Evolutionary conservation across 2,113 vertebrate genomes (phyloP).

Genomic region (Origma solitaria): DNA sequence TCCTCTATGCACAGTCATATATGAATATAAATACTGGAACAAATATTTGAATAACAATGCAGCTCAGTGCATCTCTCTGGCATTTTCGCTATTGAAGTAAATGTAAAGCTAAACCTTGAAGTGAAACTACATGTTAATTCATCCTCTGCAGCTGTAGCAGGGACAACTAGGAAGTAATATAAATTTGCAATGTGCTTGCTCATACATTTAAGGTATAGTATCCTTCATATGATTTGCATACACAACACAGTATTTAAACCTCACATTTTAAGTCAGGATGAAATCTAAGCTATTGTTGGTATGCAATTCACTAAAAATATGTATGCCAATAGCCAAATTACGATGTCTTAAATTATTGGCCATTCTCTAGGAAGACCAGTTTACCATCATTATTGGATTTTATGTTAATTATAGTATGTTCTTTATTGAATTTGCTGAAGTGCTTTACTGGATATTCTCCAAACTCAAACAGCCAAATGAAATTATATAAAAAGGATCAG

Average conservation of each 20-base stretch:
- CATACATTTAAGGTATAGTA: not conserved
- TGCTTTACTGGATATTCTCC: conserved; percentile 83
- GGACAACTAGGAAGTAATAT: not conserved
- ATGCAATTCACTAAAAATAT: conserved; percentile 40
- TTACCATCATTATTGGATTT: conserved; percentile 58
- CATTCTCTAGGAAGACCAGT: conserved; percentile 33
- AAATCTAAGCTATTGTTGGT: not conserved
- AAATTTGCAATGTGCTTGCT: not conserved
- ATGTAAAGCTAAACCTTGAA: not conserved
- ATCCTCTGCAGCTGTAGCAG: not conserved
- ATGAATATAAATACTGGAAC: conserved; percentile 38
- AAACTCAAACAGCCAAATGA: conserved; percentile 79
- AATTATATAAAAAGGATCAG: conserved; percentile 79
- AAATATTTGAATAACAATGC: conserved; percentile 23
- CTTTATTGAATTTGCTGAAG: conserved; percentile 80
- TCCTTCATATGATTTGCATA: not conserved
- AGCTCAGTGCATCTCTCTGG: not conserved
- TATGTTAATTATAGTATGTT: conserved; percentile 75
- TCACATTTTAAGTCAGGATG: not conserved
- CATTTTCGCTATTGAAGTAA: not conserved
- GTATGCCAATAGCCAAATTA: conserved; percentile 25
- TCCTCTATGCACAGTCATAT: not conserved
- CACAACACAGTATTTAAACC: not conserved
- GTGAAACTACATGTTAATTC: not conserved
- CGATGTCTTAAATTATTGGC: conserved; percentile 22